Conservation (phyloP, 2,888 invertebrate species). For the Polydesmus complanatus region DNA sequence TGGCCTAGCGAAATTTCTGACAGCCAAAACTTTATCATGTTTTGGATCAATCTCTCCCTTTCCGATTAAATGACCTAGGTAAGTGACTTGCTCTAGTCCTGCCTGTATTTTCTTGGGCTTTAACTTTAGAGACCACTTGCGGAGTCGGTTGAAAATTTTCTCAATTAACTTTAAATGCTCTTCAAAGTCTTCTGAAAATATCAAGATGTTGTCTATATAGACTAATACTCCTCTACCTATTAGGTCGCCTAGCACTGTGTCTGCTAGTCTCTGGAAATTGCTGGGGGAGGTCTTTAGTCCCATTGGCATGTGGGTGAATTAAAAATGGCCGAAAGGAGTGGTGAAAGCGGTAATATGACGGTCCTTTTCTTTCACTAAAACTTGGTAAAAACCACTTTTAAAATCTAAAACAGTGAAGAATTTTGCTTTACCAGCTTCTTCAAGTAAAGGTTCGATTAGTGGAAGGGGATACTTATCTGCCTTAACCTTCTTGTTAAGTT, state of each 20-base stretch:
- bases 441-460: slow-evolving; percentile 2
- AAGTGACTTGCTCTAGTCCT: too few species aligned
- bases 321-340: slow-evolving; percentile 15
- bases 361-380: slow-evolving; percentile 10
- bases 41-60: too few species aligned
- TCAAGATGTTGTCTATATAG: slow-evolving; percentile 1
- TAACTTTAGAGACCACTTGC: too few species aligned
- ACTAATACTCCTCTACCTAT: background rate
- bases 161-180: too few species aligned
- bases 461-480: slow-evolving; percentile 1
- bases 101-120: too few species aligned
- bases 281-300: slow-evolving; percentile 18
- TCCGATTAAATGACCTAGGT: too few species aligned
- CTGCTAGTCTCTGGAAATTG: slow-evolving; percentile 16
- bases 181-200: too few species aligned
- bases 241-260: slow-evolving; percentile 19
- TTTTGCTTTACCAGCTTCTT: slow-evolving; percentile 22
- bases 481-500: background rate
- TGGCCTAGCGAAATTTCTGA: too few species aligned
- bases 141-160: too few species aligned
- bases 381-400: too few species aligned
- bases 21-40: too few species aligned
- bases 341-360: slow-evolving; percentile 17
- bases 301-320: slow-evolving; percentile 16
- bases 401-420: slow-evolving; percentile 26